Base-by-base conservation (phyloP, 1,140 invertebrate genomes). In the Bombus picipes region DNA sequence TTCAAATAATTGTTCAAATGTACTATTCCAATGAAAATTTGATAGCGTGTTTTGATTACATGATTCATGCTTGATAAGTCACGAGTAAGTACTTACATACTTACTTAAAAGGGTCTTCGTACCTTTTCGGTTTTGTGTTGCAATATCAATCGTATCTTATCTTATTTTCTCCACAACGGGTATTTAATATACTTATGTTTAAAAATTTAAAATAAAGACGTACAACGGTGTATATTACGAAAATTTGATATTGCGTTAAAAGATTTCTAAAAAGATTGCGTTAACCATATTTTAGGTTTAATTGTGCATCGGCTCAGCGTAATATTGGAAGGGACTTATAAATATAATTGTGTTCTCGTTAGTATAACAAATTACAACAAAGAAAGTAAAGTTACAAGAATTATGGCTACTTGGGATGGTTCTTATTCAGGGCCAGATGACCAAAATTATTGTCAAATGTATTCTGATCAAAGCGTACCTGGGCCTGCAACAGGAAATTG, bases 341-440 rank as follows among this genome's bases (percentile, higher is more conserved):
- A 37, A 13, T 6, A 82, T n/a, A 76, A 62, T 18, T 37, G 25
- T 47, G 1, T 18, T n/a, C 47, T 25, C 25, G 41, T 37, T 66
- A 39, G 22, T 28, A 22, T 25, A 3, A 18, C 4, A 39, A 47
- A 77, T 77, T 41, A 32, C 8, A 53, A n/a, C 43, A n/a, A 12
- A 47, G n/a, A 47, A 71, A 73, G 5, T 47, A 37, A 18, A 62
- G 15, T 37, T 59, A 18, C 2, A 41, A 65, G 65, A 47, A 74
- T 78, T 78, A 95, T 95, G 94, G 94, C 94, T 68, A 94, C 94
- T 57, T 95, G 94, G 94, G 92, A 95, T 83, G 94, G 94, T 70
- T 95, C 94, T 8, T 93, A 93, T 75, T 88, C 90, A 37, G 93
- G 89, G 12, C 87, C 91, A 32, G 93, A 94, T 15, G 94, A 93